Conservation (phyloP, 1,140 invertebrate genomes). For the Saccostrea cuccullata region DNA sequence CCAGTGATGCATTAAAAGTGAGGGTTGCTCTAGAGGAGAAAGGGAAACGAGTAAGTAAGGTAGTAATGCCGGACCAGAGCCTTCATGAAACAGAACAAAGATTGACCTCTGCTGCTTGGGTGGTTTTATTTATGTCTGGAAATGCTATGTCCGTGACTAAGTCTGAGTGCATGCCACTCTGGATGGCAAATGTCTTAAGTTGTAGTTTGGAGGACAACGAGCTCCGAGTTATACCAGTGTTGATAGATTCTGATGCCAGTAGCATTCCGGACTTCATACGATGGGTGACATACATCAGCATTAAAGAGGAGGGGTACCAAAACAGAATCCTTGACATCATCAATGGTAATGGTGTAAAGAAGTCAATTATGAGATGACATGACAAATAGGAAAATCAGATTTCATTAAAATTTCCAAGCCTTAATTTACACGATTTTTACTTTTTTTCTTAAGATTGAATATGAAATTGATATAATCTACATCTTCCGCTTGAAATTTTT, state of each 20-base stretch:
- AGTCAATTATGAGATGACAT: too few relatives aligned
- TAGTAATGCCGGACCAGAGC: not conserved
- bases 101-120: constrained; percentile 40
- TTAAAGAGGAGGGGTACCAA: constrained; percentile 36
- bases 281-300: constrained; percentile 51
- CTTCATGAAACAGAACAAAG: constrained; percentile 2
- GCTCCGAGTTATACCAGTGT: constrained; percentile 44
- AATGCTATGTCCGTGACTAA: constrained; percentile 2
- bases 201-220: constrained; percentile 10
- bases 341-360: constrained; percentile 19
- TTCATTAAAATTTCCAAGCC: too few relatives aligned
- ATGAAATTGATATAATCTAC: too few relatives aligned
- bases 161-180: constrained; percentile 37
- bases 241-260: constrained; percentile 25
- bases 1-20: constrained; percentile 1
- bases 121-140: constrained; percentile 46
- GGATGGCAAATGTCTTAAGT: constrained; percentile 41
- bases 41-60: not conserved
- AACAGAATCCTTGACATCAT: constrained; percentile 38
- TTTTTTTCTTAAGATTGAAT: too few relatives aligned
- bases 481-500: too few relatives aligned
- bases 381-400: too few relatives aligned
- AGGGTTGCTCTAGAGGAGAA: not conserved
- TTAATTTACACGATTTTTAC: too few relatives aligned
- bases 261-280: constrained; percentile 50